These are phyloP conservation scores for Podilymbus podiceps DNA, from an alignment of 2,113 vertebrate genomes.

Conservation along the genomic window DNA sequence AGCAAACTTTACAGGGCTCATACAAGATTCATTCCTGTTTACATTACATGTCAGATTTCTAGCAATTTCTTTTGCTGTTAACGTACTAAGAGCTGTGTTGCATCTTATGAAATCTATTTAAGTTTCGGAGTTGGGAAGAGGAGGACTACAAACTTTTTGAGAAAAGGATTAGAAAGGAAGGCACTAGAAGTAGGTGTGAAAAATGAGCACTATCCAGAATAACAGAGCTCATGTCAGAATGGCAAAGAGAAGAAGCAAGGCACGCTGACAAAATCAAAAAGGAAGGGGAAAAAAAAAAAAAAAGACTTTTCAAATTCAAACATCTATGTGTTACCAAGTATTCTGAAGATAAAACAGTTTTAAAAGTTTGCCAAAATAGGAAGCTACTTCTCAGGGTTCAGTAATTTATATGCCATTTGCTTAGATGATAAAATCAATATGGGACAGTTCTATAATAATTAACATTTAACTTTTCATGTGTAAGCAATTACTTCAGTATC, in stretches of 20 bases:
- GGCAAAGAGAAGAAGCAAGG: neutral
- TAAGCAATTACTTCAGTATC: slow-evolving; percentile 11
- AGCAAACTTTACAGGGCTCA: slow-evolving; percentile 26
- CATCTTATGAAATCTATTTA: slow-evolving; percentile 25
- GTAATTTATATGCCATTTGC: neutral
- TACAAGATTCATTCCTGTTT: slow-evolving; percentile 41
- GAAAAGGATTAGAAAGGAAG: neutral
- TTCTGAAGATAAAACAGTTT: neutral
- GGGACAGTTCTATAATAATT: neutral
- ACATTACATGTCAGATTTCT: slow-evolving; percentile 16
- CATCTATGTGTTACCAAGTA: neutral
- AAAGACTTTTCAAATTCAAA: neutral
- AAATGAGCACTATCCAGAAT: neutral
- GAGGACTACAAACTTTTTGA: neutral
- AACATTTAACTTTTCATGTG: neutral
- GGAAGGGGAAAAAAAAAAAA: neutral
- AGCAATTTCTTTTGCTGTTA: slow-evolving; percentile 10
- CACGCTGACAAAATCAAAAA: neutral
- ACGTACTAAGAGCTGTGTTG: neutral
- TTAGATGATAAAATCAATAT: neutral
- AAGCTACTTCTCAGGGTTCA: neutral
- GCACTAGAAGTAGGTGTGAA: neutral
- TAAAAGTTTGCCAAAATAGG: neutral
- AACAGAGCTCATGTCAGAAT: neutral
- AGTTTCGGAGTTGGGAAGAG: slow-evolving; percentile 17